Percentiles rank a stretch among this genome's conserved stretches.
These are phyloP conservation scores for Oryctes rhinoceros DNA, from an alignment of 1,140 invertebrate species.

Conservation along the genomic window DNA sequence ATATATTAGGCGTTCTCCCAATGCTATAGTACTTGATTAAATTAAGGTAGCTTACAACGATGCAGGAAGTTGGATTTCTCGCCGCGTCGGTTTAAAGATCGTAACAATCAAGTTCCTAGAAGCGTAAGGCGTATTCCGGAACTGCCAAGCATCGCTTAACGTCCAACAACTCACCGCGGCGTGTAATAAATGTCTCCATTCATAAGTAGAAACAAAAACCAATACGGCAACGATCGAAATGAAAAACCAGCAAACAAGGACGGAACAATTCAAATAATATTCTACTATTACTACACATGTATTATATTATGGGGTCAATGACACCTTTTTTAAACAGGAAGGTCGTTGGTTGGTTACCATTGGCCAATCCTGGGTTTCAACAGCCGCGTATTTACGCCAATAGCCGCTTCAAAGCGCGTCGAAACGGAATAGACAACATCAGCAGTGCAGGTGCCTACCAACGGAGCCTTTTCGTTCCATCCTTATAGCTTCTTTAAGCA, in stretches of 20 bases:
- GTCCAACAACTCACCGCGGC: too few species aligned
- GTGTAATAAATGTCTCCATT: background rate
- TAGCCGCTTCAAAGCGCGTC: background rate
- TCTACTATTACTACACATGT: background rate
- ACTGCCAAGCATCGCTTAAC: too few species aligned
- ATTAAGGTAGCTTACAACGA: too few species aligned
- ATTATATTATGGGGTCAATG: slow-evolving; percentile 3
- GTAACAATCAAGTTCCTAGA: too few species aligned
- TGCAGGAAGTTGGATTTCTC: too few species aligned
- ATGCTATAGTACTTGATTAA: too few species aligned
- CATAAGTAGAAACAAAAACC: background rate
- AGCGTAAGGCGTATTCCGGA: too few species aligned
- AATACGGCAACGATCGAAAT: too few species aligned
- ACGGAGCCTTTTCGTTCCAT: background rate
- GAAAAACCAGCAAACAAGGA: background rate
- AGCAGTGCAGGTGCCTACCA: background rate
- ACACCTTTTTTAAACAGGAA: slow-evolving; percentile 24
- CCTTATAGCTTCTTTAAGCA: background rate
- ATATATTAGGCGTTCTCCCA: too few species aligned
- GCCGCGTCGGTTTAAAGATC: too few species aligned
- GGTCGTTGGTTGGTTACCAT: slow-evolving; percentile 26
- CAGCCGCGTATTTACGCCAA: background rate
- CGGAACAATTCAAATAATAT: background rate
- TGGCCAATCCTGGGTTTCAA: slow-evolving; percentile 1
- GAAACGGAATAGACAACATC: slow-evolving; percentile 10